Conservation (phyloP, 2,797 vertebrate species). For the Falco concolor region DNA sequence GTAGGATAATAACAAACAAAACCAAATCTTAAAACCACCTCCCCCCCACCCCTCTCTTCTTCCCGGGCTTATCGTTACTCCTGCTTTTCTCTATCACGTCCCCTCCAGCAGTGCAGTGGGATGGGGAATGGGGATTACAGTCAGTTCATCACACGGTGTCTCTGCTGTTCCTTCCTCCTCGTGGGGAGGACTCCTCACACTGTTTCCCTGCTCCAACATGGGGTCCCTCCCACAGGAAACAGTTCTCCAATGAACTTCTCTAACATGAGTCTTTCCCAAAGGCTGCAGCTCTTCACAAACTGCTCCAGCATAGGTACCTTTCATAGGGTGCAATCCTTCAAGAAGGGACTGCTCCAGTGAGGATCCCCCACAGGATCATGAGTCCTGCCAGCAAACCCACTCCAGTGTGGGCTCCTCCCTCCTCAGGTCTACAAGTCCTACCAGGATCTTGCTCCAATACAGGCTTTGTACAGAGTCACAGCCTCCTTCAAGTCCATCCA, state of each 20-base stretch:
- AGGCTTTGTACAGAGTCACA: background rate
- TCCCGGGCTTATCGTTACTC: background rate
- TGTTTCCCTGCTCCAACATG: background rate
- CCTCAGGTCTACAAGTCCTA: too few relatives aligned
- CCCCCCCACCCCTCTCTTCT: background rate
- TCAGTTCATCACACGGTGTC: background rate
- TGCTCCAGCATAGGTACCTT: background rate
- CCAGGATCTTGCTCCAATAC: background rate
- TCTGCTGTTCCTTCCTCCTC: background rate
- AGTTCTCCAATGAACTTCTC: background rate
- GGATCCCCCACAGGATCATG: too few relatives aligned
- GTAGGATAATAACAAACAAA: background rate
- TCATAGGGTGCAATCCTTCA: background rate
- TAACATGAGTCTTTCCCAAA: background rate
- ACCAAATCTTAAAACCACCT: background rate
- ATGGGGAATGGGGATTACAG: background rate
- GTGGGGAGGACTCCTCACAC: background rate
- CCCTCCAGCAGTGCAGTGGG: too few relatives aligned
- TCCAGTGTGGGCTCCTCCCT: background rate
- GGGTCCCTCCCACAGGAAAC: fast-evolving
- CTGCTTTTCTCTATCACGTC: background rate
- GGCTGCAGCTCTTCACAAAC: background rate
- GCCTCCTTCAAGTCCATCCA: background rate
- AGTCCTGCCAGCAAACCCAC: background rate
- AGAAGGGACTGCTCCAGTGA: background rate